A percentile compares a stretch with the other conserved stretches of the same genome.
Evolutionary conservation across 2,888 invertebrate genomes (phyloP).

Genomic region (Clanis bilineata): DNA sequence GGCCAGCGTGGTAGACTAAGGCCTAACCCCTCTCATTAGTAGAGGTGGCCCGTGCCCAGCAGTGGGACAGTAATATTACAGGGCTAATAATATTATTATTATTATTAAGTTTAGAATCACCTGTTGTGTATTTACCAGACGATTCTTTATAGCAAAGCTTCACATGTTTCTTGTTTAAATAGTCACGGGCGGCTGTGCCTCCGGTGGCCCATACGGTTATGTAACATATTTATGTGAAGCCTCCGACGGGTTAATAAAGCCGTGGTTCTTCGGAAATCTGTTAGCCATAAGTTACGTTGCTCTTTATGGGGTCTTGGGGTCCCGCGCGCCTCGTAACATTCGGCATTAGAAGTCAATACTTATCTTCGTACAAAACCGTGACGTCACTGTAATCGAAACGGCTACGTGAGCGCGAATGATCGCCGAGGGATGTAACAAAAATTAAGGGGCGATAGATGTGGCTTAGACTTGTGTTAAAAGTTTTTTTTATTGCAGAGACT

Average conservation of each 20-base stretch:
- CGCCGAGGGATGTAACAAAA: conserved; percentile 43
- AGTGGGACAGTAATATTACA: too few species aligned
- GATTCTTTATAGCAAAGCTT: not conserved
- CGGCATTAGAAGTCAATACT: conserved; percentile 65
- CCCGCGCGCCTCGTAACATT: conserved; percentile 51
- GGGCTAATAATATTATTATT: too few species aligned
- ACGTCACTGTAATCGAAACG: conserved; percentile 69
- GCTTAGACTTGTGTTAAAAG: not conserved
- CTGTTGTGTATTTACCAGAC: not conserved
- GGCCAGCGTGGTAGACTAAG: too few species aligned
- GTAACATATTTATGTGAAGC: too few species aligned
- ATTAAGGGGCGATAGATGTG: not conserved
- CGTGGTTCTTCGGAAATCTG: conserved; percentile 1
- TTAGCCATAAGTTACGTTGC: not conserved
- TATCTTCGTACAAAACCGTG: conserved; percentile 59
- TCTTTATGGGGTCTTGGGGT: conserved; percentile 20
- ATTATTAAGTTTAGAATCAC: too few species aligned
- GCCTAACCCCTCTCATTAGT: too few species aligned
- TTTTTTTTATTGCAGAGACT: too few species aligned
- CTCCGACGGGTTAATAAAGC: too few species aligned
- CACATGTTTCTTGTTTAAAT: not conserved
- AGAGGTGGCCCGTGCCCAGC: too few species aligned
- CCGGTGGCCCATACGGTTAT: too few species aligned
- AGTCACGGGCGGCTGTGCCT: too few species aligned
- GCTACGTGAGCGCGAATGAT: conserved; percentile 56